Conservation (phyloP, 2,113 vertebrate genomes). For the Numida meleagris region DNA sequence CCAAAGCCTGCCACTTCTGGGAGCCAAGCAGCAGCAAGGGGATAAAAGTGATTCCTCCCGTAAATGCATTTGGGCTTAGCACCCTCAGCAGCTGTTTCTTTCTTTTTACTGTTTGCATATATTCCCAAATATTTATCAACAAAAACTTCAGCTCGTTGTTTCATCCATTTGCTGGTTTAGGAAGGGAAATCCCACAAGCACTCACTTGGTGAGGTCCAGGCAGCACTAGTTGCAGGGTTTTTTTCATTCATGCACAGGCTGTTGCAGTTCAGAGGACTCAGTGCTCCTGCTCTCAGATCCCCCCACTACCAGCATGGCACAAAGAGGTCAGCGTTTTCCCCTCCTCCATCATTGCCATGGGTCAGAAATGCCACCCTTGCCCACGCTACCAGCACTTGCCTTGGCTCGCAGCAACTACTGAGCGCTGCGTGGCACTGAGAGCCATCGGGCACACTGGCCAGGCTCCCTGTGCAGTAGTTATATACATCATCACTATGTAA, state of each 20-base stretch:
- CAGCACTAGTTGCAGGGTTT: background rate
- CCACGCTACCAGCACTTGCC: background rate
- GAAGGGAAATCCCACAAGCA: background rate
- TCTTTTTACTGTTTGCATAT: background rate
- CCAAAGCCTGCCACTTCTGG: too few species aligned
- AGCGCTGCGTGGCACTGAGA: fast-evolving
- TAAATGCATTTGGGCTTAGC: fast-evolving
- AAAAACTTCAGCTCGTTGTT: fast-evolving
- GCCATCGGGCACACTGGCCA: background rate
- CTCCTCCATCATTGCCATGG: fast-evolving
- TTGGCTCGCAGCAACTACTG: too few species aligned
- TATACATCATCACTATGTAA: fast-evolving
- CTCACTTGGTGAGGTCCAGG: background rate
- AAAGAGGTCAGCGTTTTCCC: too few species aligned
- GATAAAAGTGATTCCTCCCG: background rate
- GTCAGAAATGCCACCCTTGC: background rate
- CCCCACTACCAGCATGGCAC: background rate
- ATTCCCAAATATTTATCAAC: background rate
- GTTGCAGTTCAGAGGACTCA: background rate
- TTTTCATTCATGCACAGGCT: too few species aligned
- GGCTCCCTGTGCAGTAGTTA: background rate
- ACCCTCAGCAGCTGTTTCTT: background rate
- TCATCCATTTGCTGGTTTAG: fast-evolving
- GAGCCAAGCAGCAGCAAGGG: background rate
- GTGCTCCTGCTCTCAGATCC: background rate